Conservation (phyloP, 1,140 invertebrate genomes). For the Scaptomyza pallida region DNA sequence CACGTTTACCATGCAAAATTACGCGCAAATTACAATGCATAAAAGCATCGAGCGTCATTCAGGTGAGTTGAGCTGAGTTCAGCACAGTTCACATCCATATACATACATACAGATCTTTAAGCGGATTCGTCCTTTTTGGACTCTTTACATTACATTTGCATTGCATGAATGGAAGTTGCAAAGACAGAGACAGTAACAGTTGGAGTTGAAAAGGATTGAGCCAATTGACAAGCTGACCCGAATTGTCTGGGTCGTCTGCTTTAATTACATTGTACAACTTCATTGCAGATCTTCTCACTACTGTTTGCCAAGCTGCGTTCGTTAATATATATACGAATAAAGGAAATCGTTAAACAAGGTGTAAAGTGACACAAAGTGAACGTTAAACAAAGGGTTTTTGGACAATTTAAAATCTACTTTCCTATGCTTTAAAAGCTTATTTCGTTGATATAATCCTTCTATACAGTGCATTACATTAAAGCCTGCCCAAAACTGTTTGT, state of each 20-base stretch:
- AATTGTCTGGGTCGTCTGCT: constrained; percentile 21
- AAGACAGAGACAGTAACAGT: too few relatives aligned
- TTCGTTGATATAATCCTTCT: not conserved
- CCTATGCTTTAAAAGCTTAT: too few relatives aligned
- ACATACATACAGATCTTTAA: constrained; percentile 1
- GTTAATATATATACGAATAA: constrained; percentile 54
- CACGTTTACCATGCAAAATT: constrained; percentile 74
- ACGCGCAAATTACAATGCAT: constrained; percentile 78
- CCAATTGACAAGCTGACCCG: constrained; percentile 23
- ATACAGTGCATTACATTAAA: constrained; percentile 29
- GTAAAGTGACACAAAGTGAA: not conserved
- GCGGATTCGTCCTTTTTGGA: constrained; percentile 19
- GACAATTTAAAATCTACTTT: too few relatives aligned
- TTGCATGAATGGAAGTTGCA: constrained; percentile 24
- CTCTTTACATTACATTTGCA: constrained; percentile 48
- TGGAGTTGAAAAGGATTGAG: not conserved
- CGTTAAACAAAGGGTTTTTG: not conserved
- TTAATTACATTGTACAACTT: constrained; percentile 64
- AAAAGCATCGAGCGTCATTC: constrained; percentile 40
- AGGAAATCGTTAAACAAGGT: constrained; percentile 11
- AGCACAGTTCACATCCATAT: not conserved
- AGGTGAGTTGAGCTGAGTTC: constrained; percentile 13
- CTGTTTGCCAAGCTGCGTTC: constrained; percentile 5
- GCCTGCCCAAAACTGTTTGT: not conserved
- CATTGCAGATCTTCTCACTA: constrained; percentile 27